Base-by-base conservation (phyloP, 2,888 invertebrate genomes). In the Drosophila tripunctata region DNA sequence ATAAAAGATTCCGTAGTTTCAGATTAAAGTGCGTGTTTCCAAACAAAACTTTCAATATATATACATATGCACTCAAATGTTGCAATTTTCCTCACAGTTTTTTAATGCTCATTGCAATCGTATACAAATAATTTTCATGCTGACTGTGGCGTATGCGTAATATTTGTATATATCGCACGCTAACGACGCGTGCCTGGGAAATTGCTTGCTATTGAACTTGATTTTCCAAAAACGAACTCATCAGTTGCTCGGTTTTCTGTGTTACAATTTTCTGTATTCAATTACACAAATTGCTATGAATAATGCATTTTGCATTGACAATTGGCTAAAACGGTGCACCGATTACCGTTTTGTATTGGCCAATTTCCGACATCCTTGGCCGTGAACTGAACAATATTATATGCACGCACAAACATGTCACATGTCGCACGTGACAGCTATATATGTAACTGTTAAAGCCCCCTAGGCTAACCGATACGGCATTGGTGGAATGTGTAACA, bases 71-170 rank as follows among this genome's bases (percentile, higher is more conserved):
- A n/a, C n/a, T n/a, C n/a, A n/a, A n/a, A n/a, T n/a, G n/a, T n/a
- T n/a, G n/a, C n/a, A n/a, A n/a, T n/a, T n/a, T n/a, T n/a, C n/a
- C n/a, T n/a, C n/a, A n/a, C n/a, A n/a, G n/a, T n/a, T n/a, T n/a
- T 8, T 1, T 5, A 1, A 35, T 15, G 15, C 17, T 19, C 5
- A 10, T 5, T 1, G 36, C 3, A n/a, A 38, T 17, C 2, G 19
- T 38, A 19, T 38, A n/a, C 6, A 12, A n/a, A n/a, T n/a, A 27
- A 35, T 40, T 15, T 36, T 33, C 44, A 24, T n/a, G n/a, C n/a
- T n/a, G n/a, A n/a, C n/a, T n/a, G n/a, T n/a, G n/a, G 55, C 76
- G 65, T 65, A 75, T 72, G 72, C 71, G 65, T 65, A 70, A 75
- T 72, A 75, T 58, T 51, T 33, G 51, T 22, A n/a, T 43, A 15